Conservation (phyloP, 2,797 vertebrate genomes). For the Peromyscus melanophrys region DNA sequence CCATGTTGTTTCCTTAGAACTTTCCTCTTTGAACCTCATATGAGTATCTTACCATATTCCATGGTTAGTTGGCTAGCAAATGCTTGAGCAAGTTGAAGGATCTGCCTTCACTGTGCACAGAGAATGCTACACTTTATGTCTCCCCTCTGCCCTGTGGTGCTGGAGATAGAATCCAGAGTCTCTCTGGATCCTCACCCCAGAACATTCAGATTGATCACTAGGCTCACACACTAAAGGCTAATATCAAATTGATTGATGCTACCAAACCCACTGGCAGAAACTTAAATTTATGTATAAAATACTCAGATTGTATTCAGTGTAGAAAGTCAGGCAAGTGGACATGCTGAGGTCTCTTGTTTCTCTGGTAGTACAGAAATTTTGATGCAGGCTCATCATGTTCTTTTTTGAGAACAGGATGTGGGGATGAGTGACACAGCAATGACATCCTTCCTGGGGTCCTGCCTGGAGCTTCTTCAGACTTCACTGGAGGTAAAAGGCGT, state of each 20-base stretch:
- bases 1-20: background rate
- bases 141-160: background rate
- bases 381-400: background rate
- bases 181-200: background rate
- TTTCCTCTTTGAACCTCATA: rapidly evolving
- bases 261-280: background rate
- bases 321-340: background rate
- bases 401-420: constrained; percentile 92
- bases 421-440: constrained; percentile 96
- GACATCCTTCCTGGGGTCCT: constrained; percentile 96
- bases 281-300: no score
- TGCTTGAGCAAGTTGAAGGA: background rate
- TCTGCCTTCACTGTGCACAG: background rate
- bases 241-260: background rate
- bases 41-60: background rate
- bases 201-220: background rate
- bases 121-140: background rate
- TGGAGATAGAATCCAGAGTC: background rate
- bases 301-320: background rate
- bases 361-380: background rate
- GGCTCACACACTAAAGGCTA: background rate
- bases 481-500: constrained; percentile 94
- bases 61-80: background rate
- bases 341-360: background rate
- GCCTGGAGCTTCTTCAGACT: constrained; percentile 95